Base-by-base conservation (phyloP, 2,797 vertebrate genomes). In the Trachurus trachurus region DNA sequence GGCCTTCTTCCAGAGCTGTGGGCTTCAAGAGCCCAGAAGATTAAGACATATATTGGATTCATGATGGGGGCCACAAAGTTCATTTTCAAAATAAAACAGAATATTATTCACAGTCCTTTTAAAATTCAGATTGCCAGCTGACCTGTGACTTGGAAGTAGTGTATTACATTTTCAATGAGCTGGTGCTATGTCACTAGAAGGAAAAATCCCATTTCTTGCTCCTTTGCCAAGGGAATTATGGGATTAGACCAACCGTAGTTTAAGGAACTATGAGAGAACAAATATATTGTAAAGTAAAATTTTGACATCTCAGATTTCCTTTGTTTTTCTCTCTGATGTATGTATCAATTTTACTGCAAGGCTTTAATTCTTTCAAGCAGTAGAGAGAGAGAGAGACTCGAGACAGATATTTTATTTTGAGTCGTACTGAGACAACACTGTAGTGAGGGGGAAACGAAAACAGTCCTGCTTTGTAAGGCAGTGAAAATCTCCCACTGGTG, bases 31-130 rank as follows among this genome's bases (percentile, higher is more conserved):
- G 96, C 96, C 96, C 93, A 95, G 96, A 97, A 99, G 97, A 99
- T 99, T 98, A 99, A 99, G 98, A 98, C 97, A 98, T 98, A 99
- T 99, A 99, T 99, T 99, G 98, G 97, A 99, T 99, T 98, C 96
- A 98, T 98, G 98, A 99, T 99, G 97, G 98, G 97, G 98, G 98
- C 97, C 98, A 98, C 96, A 96, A 97, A 97, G 98, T 99, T 99
- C 98, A 99, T 98, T 99, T 98, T 99, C 96, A 97, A 99, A 99
- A 98, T 98, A 99, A 99, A 99, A 99, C 97, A 97, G 97, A 99
- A 99, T 98, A 99, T 99, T 99, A 99, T 99, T 99, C 98, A 98
- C 98, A 99, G 96, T 99, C 98, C 97, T 98, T 98, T 99, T 99
- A 99, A 98, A 99, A 99, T 99, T 99, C 98, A 99, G 98, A 99